These are phyloP conservation scores for Germaria angustata DNA, from an alignment of 2,888 invertebrate species.

Conservation along the genomic window DNA sequence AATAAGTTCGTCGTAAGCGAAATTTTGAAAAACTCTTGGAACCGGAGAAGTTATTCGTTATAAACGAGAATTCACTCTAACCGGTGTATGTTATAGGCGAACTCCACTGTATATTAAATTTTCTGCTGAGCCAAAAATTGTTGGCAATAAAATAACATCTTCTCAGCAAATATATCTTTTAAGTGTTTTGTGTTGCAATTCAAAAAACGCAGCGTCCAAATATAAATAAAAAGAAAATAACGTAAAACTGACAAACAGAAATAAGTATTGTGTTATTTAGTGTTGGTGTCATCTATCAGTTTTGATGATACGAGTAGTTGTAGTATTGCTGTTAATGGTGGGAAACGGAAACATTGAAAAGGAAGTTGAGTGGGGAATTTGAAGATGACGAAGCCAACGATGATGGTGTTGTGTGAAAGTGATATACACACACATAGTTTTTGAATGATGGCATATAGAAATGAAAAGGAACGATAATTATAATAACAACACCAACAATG, in stretches of 20 bases:
- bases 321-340: constrained; percentile 50
- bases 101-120: no score
- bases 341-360: constrained; percentile 62
- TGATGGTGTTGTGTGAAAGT: constrained; percentile 3
- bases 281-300: background rate
- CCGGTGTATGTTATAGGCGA: no score
- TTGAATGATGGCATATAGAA: constrained; percentile 25
- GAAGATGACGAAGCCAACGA: background rate
- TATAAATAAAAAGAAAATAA: constrained; percentile 16
- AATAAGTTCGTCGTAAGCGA: no score
- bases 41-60: no score
- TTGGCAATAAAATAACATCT: no score
- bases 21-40: no score
- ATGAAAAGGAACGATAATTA: constrained; percentile 6
- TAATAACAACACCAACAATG: background rate
- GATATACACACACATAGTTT: constrained; percentile 20
- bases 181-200: no score
- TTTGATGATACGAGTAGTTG: background rate
- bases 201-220: no score
- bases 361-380: constrained; percentile 62
- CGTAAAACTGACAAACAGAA: constrained; percentile 18
- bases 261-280: constrained; percentile 20
- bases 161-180: no score
- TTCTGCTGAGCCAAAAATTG: no score
- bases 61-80: no score